phyloP scores from a whole-genome alignment of 1,140 invertebrate species.

The Pogonomyrmex barbatus region DNA sequence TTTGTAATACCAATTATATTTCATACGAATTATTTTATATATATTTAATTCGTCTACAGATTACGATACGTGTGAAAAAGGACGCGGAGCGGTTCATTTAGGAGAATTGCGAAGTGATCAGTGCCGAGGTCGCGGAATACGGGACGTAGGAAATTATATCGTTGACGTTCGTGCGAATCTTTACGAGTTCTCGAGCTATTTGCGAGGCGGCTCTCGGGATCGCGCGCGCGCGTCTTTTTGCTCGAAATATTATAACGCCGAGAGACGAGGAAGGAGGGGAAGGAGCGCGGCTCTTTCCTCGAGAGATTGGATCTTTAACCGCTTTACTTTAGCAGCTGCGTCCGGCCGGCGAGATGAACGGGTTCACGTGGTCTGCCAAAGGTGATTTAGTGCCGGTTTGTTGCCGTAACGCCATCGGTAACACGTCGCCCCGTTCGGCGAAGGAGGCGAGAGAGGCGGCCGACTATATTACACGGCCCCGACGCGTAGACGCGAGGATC shows the following conservation, averaged over 20 bases:
- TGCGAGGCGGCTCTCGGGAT: constrained; percentile 25
- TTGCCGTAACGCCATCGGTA: constrained; percentile 73
- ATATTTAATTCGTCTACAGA: background rate
- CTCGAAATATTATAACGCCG: constrained; percentile 54
- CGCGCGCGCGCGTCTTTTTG: constrained; percentile 54
- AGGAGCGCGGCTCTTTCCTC: constrained; percentile 17
- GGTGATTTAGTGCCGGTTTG: constrained; percentile 83
- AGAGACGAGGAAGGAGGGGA: background rate
- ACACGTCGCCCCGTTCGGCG: constrained; percentile 52
- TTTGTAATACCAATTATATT: too few relatives aligned
- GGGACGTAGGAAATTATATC: background rate
- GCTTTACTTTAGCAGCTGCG: constrained; percentile 69
- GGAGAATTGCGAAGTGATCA: background rate
- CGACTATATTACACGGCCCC: constrained; percentile 58
- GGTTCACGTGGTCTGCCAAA: constrained; percentile 77
- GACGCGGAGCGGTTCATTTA: background rate
- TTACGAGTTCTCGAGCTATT: constrained; percentile 60
- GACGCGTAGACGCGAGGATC: constrained; percentile 17
- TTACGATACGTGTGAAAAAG: background rate
- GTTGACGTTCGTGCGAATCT: background rate
- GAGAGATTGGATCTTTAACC: constrained; percentile 60
- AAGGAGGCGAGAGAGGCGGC: constrained; percentile 9
- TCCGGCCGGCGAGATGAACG: constrained; percentile 74
- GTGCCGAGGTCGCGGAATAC: background rate
- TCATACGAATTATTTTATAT: background rate